A percentile compares a stretch with the other conserved stretches of the same genome.
Conservation (phyloP, 2,797 vertebrate genomes). For the Centroberyx gerrardi region DNA sequence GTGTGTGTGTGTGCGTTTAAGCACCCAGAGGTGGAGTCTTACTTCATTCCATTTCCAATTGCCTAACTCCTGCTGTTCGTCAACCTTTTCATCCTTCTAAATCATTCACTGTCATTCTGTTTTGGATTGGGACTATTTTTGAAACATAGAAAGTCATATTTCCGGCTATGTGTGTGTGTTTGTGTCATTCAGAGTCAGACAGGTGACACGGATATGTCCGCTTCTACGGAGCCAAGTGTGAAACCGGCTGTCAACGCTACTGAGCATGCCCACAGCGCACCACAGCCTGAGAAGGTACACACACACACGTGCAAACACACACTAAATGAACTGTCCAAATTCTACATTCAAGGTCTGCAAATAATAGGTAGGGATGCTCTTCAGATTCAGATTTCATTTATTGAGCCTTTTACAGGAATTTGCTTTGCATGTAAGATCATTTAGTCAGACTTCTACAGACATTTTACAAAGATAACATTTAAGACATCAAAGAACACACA, state of each 20-base stretch:
- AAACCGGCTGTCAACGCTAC: slow-evolving; percentile 43
- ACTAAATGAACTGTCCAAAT: neutral
- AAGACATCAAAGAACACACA: no score
- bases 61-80: neutral
- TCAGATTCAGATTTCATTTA: no score
- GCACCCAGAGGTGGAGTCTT: neutral
- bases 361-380: no score
- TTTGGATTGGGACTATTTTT: neutral
- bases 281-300: slow-evolving; percentile 78
- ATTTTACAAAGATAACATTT: no score
- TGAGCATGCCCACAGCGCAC: slow-evolving; percentile 55
- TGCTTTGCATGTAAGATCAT: no score
- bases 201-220: slow-evolving; percentile 65
- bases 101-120: neutral
- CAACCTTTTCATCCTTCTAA: neutral
- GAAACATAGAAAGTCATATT: neutral
- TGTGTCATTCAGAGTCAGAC: slow-evolving; percentile 68
- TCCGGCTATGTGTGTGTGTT: neutral
- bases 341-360: neutral
- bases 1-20: slow-evolving; percentile 1
- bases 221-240: slow-evolving; percentile 49
- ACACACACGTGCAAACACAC: neutral
- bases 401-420: no score
- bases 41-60: neutral
- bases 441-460: no score